Conservation (phyloP, 2,888 invertebrate species). For the Acronicta leporina region DNA sequence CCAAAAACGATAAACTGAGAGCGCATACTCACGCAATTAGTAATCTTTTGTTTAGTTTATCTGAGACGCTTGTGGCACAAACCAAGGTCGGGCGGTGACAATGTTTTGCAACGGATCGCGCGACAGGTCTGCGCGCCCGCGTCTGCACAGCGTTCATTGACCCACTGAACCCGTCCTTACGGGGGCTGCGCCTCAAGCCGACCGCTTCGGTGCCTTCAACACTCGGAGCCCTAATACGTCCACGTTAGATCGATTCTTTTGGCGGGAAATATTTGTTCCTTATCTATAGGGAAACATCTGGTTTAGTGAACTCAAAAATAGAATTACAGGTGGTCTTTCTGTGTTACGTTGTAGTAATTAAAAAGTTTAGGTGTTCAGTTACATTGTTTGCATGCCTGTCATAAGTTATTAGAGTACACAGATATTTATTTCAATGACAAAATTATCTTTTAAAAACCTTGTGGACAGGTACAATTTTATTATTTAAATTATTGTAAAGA, state of each 20-base stretch:
- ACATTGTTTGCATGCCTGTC: not conserved
- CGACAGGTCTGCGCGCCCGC: slow-evolving; percentile 72
- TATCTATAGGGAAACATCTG: slow-evolving; percentile 37
- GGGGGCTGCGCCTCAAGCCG: slow-evolving; percentile 55
- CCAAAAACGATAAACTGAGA: slow-evolving; percentile 1
- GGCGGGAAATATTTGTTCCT: slow-evolving; percentile 43
- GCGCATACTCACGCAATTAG: slow-evolving; percentile 31
- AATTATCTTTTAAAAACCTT: too few species aligned
- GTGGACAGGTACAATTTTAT: too few species aligned
- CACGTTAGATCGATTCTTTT: slow-evolving; percentile 43
- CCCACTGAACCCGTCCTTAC: slow-evolving; percentile 80
- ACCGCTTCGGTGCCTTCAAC: slow-evolving; percentile 43
- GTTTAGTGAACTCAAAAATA: slow-evolving; percentile 38
- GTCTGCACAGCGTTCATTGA: slow-evolving; percentile 80
- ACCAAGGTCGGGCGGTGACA: slow-evolving; percentile 72
- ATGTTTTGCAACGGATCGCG: slow-evolving; percentile 79
- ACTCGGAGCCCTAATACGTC: slow-evolving; percentile 26
- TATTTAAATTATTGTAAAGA: too few species aligned
- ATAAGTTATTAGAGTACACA: not conserved
- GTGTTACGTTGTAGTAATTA: not conserved
- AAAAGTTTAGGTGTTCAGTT: not conserved
- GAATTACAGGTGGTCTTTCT: slow-evolving; percentile 35
- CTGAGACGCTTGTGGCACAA: slow-evolving; percentile 53
- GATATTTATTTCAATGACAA: not conserved
- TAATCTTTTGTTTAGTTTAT: slow-evolving; percentile 59